These are phyloP conservation scores for Sinelater perroti DNA, from an alignment of 2,888 invertebrate species.

Conservation along the genomic window DNA sequence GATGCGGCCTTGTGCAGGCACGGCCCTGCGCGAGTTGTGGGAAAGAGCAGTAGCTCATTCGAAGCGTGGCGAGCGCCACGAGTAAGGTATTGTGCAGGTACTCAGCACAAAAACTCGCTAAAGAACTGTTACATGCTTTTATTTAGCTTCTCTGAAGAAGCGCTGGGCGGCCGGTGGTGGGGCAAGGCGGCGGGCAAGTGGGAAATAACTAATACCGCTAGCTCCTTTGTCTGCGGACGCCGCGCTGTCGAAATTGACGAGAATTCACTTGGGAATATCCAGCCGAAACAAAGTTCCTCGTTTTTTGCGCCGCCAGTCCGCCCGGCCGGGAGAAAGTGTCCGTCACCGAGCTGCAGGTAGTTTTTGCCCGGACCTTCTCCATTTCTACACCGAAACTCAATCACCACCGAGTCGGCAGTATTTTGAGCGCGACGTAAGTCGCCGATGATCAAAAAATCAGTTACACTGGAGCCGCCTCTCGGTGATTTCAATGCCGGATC, in stretches of 20 bases:
- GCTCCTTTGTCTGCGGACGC: slow-evolving; percentile 27
- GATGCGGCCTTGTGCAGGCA: background rate
- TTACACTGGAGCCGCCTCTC: no score
- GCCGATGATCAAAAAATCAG: no score
- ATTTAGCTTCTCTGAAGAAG: slow-evolving; percentile 27
- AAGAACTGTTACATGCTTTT: slow-evolving; percentile 37
- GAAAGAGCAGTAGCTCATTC: slow-evolving; percentile 22
- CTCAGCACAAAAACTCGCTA: slow-evolving; percentile 28
- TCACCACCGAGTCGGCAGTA: no score
- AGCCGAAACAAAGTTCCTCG: no score
- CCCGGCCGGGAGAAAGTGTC: no score
- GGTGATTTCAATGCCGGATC: no score
- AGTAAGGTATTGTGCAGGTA: slow-evolving; percentile 31
- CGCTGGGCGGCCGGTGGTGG: slow-evolving; percentile 23
- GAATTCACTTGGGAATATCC: no score
- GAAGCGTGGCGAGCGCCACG: slow-evolving; percentile 29
- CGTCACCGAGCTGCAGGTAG: no score
- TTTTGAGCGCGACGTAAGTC: no score
- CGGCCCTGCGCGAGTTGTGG: slow-evolving; percentile 25
- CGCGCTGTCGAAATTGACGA: slow-evolving; percentile 23
- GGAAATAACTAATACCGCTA: slow-evolving; percentile 30
- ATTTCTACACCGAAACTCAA: no score
- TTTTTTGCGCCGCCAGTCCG: no score
- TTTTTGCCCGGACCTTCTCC: no score
- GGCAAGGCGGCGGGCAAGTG: slow-evolving; percentile 27